Base-by-base conservation (phyloP, 1,140 invertebrate species). In the Platyscapa corneri region DNA sequence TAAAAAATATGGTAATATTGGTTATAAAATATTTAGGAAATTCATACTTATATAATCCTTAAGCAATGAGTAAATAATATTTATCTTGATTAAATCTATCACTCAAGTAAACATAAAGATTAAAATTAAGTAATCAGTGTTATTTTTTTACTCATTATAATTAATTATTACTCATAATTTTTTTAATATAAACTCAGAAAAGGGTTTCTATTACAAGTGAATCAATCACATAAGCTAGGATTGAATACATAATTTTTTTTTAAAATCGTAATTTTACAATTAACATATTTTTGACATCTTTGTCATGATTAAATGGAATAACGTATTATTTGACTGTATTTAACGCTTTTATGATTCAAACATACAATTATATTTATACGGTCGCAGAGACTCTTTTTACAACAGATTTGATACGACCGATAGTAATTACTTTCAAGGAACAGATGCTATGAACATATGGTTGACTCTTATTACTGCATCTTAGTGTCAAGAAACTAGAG, bases 401-500 rank as follows among this genome's bases (percentile, higher is more conserved):
- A 27, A 60, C 27, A 18, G 70, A 37, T n/a, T 14, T 30, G 32
- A 74, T 82, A n/a, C 32, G 23, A 60, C 46, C 27, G 37, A 82
- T 42, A 32, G 23, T 82, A 82, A 75, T 82, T 74, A 60, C 49
- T 72, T 72, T 32, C 27, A 14, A 56, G 12, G 34, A 72, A 12
- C 81, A 82, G 81, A 75, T 82, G 70, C 53, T n/a, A n/a, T 23
- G 49, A 30, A 46, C 74, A 83, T 83, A 83, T 49, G 72, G 82
- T 56, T 56, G 23, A 56, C 27, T 49, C 39, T 60, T 32, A 82
- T 82, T 82, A 67, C 70, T 23, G 42, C 14, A 74, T 74, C 49
- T 75, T 42, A 42, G 30, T 60, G 67, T 74, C 39, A 70, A 72
- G 42, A 72, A 79, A 18, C 64, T 70, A 67, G 32, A 27, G 16